Base-by-base conservation (phyloP, 2,113 vertebrate species). In the Uropsilus gracilis region DNA sequence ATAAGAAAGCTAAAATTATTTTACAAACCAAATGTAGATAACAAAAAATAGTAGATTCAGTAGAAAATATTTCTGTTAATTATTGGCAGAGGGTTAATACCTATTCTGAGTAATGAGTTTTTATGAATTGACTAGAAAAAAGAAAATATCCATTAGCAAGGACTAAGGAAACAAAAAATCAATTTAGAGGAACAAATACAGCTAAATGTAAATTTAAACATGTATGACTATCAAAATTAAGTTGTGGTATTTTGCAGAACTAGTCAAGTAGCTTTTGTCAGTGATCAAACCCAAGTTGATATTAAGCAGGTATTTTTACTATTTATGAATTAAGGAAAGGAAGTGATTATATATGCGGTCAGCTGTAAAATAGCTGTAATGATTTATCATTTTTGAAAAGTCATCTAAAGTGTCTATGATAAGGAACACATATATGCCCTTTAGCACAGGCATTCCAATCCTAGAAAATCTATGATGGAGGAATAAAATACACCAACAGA, bases 11-110 rank as follows among this genome's bases (percentile, higher is more conserved):
- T 75, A 59, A 64, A 88, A 50, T 42, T 11, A 0, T 50, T 90
- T 90, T 20, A 14, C 86, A 80, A 66, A 86, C 44, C 83, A 59
- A 9, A 7, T 18, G 55, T n/a, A 61, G 57, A 39, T 17, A 80
- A 68, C 66, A 80, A 83, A 3, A 89, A 91, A 59, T 53, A 72
- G 69, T 59, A 44, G 32, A 66, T 78, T 3, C 53, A 17, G 46
- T 61, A 48, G 68, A 81, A 63, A 61, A 71, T 30, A n/a, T 66
- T 68, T 94, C 78, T 71, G 50, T 71, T 84, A 28, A 63, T 90
- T 91, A n/a, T 89, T 92, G 18, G 89, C 46, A 76, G 44, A 91
- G 14, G 10, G 6, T 78, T 92, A 66, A 73, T 71, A 57, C 22
- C 32, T 86, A 18, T 64, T 55, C 2, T 6, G 42, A 82, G 12